Conservation (phyloP, 92 coral and sea anemone species). For the Paramuricea clavata region DNA sequence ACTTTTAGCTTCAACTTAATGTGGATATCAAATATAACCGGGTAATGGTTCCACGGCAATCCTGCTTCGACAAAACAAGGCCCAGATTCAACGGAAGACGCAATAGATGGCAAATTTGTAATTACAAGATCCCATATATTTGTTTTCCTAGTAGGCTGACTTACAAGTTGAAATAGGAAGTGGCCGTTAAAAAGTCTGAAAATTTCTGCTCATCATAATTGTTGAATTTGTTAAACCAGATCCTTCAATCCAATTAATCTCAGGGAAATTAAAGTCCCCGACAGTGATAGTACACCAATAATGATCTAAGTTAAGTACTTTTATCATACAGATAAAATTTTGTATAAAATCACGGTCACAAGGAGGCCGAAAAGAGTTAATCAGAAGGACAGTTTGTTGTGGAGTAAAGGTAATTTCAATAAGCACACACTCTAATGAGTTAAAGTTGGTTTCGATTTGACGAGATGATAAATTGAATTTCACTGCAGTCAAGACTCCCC, state of each 20-base stretch:
- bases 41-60: slow-evolving; percentile 34
- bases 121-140: slow-evolving; percentile 47
- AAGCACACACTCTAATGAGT: slow-evolving; percentile 27
- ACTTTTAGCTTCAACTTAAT: slow-evolving; percentile 9
- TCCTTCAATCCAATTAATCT: neutral
- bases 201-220: slow-evolving; percentile 11
- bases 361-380: slow-evolving; percentile 66
- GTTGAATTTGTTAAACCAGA: neutral
- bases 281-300: slow-evolving; percentile 1
- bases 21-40: slow-evolving; percentile 23
- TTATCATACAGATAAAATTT: neutral
- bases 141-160: slow-evolving; percentile 23
- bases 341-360: slow-evolving; percentile 17
- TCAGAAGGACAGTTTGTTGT: neutral
- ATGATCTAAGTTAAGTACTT: neutral
- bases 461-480: slow-evolving; percentile 42
- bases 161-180: slow-evolving; percentile 46
- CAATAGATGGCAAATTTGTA: slow-evolving; percentile 18
- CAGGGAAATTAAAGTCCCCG: slow-evolving; percentile 40
- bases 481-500: slow-evolving; percentile 60
- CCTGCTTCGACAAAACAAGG: neutral
- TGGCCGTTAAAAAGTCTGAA: slow-evolving; percentile 23
- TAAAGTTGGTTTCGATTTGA: slow-evolving; percentile 17
- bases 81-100: slow-evolving; percentile 22
- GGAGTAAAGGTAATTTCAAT: slow-evolving; percentile 30